Evolutionary conservation across 2,888 invertebrate species (phyloP).

Genomic region (Lordiphosa fenestrarum): DNA sequence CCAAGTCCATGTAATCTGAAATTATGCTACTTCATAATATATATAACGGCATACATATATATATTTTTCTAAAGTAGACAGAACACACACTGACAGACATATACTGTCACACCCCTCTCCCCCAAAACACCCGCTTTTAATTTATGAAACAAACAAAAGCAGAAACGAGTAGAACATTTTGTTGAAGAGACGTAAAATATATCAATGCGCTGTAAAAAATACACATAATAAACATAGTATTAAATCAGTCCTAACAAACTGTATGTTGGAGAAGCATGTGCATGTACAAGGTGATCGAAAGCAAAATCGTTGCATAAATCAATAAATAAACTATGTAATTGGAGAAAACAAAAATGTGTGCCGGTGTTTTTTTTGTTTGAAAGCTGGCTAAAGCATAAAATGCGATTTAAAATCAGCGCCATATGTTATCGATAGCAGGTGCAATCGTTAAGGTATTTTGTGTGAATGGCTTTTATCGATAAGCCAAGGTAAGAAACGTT

Average conservation of each 20-base stretch:
- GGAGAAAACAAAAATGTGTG: slow-evolving; percentile 15
- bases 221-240: slow-evolving; percentile 65
- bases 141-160: slow-evolving; percentile 19
- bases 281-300: slow-evolving; percentile 57
- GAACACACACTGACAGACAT: slow-evolving; percentile 20
- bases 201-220: slow-evolving; percentile 74
- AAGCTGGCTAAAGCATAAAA: too few relatives aligned
- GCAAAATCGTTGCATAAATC: slow-evolving; percentile 53
- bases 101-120: slow-evolving; percentile 19
- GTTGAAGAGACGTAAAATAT: slow-evolving; percentile 40
- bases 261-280: slow-evolving; percentile 40
- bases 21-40: slow-evolving; percentile 60
- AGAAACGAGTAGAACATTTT: slow-evolving; percentile 33
- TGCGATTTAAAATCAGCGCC: too few relatives aligned
- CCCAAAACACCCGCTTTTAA: slow-evolving; percentile 47
- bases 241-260: slow-evolving; percentile 43
- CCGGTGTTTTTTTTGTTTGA: too few relatives aligned
- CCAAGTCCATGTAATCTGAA: slow-evolving; percentile 73
- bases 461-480: too few relatives aligned
- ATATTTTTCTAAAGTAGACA: slow-evolving; percentile 67
- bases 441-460: too few relatives aligned
- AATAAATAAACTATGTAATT: slow-evolving; percentile 67
- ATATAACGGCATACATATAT: slow-evolving; percentile 57
- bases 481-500: too few relatives aligned
- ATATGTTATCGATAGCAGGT: too few relatives aligned